Base-by-base conservation (phyloP, 2,888 invertebrate species). In the Stenichneumon culpator region DNA sequence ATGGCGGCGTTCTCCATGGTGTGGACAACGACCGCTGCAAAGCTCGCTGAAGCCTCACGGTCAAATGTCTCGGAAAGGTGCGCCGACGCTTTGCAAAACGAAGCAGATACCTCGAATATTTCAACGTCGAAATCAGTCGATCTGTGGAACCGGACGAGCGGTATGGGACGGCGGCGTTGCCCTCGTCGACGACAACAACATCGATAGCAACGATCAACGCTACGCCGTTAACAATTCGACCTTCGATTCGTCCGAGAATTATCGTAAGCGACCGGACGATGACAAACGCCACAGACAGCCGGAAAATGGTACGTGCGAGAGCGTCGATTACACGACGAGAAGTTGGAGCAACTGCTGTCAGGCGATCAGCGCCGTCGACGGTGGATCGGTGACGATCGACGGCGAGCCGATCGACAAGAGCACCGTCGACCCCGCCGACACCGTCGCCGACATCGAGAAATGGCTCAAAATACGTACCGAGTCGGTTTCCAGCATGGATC, bases 401-500 rank as follows among this genome's bases (percentile, higher is more conserved):
- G 36, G 25, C 6, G 79, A 73, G 9, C 14, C 69, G 65, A 52
- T 73, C 22, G 77, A 84, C 3, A 79, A 70, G 19, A 79, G 14
- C 25, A 44, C 52, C 19, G 44, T 44, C 44, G 73, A 75, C 16
- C 67, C 75, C 69, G 88, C 88, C 36, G 90, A 90, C 70, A 87
- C 89, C 4, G 91, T 92, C 67, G 92, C 90, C 11, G 91, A 90
- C 70, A 93, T 93, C 60, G 93, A 94, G 82, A 92, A 93, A 88
- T 94, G 94, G 94, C 88, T 94, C 57, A 93, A 93, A 85, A 91
- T 90, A 7, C 89, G 92, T 14, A 90, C 90, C 5, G 93, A 93
- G 39, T 90, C 92, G 19, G 88, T 91, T 6, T 89, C 92, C 57
- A 91, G 88, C 77, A 91, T 92, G 82, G 92, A 93, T 54, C 88